Evolutionary conservation across 1,140 invertebrate genomes (phyloP).

Genomic region (Apis florea): DNA sequence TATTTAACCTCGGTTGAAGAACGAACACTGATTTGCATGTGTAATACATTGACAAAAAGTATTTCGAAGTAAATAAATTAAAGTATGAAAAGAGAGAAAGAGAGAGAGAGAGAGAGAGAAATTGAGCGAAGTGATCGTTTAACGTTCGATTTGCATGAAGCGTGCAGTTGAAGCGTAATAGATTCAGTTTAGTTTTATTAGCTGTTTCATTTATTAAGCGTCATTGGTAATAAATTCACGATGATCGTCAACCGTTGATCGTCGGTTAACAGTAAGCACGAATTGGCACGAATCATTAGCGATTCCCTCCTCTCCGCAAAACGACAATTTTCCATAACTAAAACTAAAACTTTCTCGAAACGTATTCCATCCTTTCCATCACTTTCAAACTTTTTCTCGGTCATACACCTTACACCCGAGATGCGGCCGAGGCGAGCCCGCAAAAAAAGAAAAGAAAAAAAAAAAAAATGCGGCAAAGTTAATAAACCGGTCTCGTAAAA

Average conservation of each 20-base stretch:
- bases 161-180: not conserved
- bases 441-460: not conserved
- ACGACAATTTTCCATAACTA: no score
- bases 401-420: not conserved
- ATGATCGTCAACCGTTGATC: not conserved
- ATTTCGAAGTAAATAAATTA: not conserved
- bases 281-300: no score
- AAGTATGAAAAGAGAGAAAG: no score
- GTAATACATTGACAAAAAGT: not conserved
- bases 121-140: not conserved
- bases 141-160: not conserved
- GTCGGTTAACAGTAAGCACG: not conserved
- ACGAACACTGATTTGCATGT: not conserved
- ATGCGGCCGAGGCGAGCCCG: not conserved
- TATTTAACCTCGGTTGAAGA: not conserved
- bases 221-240: not conserved
- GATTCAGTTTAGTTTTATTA: not conserved
- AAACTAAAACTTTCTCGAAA: no score
- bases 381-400: no score
- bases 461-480: constrained; percentile 9
- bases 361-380: no score
- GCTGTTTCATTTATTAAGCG: not conserved
- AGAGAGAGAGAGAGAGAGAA: no score
- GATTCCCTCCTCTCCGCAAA: no score
- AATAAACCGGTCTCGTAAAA: constrained; percentile 2